These are phyloP conservation scores for Nymphalis io DNA, from an alignment of 1,140 invertebrate genomes.

Conservation along the genomic window DNA sequence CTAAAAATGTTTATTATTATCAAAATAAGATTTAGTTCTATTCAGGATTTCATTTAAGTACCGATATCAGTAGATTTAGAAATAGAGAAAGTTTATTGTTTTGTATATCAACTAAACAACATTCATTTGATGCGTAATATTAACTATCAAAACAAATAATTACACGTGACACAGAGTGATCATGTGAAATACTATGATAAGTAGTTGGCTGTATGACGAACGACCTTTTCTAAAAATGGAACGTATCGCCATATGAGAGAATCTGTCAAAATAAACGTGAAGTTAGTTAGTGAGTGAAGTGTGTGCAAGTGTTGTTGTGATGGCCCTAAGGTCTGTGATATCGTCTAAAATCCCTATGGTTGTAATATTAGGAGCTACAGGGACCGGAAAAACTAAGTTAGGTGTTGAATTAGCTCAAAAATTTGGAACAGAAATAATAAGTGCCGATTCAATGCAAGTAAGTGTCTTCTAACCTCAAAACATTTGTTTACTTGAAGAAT, in stretches of 20 bases:
- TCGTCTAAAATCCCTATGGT: constrained; percentile 86
- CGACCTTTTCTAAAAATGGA: constrained; percentile 44
- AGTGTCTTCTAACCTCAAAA: constrained; percentile 71
- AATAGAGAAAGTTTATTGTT: constrained; percentile 1
- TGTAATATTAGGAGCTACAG: constrained; percentile 96
- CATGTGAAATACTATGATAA: constrained; percentile 31
- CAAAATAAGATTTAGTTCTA: background rate
- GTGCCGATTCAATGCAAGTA: constrained; percentile 99
- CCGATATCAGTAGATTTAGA: background rate
- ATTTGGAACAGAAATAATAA: constrained; percentile 97
- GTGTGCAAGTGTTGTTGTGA: constrained; percentile 50
- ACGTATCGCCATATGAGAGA: constrained; percentile 29
- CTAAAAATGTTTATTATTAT: background rate
- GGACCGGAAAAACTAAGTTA: constrained; percentile 98
- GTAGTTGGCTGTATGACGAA: constrained; percentile 29
- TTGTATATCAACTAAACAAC: constrained; percentile 4
- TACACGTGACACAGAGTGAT: constrained; percentile 31
- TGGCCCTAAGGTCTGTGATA: constrained; percentile 71
- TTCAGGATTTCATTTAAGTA: background rate
- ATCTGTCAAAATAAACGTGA: constrained; percentile 68
- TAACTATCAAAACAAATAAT: constrained; percentile 33
- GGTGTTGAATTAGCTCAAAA: constrained; percentile 93
- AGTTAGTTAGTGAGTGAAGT: constrained; percentile 74
- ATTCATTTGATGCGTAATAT: constrained; percentile 19
- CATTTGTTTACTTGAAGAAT: constrained; percentile 31